Conservation (phyloP, 2,113 vertebrate species). For the Pseudorectes ferrugineus region DNA sequence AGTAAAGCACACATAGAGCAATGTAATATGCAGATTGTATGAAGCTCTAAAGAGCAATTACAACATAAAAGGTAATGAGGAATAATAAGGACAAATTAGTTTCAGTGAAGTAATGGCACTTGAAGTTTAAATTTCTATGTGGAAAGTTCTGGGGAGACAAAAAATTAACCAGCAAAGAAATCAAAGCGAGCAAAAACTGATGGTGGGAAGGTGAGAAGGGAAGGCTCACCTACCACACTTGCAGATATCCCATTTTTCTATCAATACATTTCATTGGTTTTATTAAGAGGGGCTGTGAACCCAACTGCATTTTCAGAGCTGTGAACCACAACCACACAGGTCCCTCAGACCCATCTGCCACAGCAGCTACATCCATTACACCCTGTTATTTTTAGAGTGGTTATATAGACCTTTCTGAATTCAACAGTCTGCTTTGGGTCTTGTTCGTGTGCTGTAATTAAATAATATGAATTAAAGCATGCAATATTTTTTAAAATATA, state of each 20-base stretch:
- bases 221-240: neutral
- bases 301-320: neutral
- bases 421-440: neutral
- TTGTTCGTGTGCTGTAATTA: neutral
- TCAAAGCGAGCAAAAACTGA: neutral
- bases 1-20: constrained; percentile 24
- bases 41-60: constrained; percentile 62
- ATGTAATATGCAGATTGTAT: constrained; percentile 37
- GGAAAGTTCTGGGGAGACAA: neutral
- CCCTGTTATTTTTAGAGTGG: neutral
- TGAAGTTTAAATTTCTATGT: constrained; percentile 32
- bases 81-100: constrained; percentile 67
- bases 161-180: neutral
- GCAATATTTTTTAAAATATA: neutral
- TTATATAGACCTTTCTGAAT: neutral
- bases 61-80: constrained; percentile 60
- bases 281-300: neutral
- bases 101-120: constrained; percentile 50
- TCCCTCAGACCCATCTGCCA: neutral
- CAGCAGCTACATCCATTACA: neutral
- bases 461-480: neutral
- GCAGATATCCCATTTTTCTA: neutral
- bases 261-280: neutral
- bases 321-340: neutral
- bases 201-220: neutral